Percentiles rank a stretch among this genome's conserved stretches.
Conservation (phyloP, 2,888 invertebrate species). For the Andrena trimmerana region DNA sequence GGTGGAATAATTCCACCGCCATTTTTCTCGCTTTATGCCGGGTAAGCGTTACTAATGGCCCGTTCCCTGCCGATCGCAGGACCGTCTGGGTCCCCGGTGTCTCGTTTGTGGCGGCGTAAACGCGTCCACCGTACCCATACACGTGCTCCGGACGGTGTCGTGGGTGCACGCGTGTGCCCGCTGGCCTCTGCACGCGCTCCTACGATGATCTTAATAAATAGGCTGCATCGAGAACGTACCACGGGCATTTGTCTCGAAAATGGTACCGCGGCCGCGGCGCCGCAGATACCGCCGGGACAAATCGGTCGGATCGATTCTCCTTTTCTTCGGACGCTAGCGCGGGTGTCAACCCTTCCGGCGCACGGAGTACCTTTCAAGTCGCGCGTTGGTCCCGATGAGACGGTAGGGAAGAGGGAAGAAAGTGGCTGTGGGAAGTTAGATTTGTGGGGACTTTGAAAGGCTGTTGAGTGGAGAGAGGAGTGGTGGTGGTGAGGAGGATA, state of each 20-base stretch:
- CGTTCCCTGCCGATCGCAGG: constrained; percentile 53
- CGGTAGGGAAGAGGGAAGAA: not conserved
- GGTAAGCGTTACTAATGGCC: constrained; percentile 81
- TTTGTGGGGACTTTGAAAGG: not conserved
- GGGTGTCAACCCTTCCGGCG: not conserved
- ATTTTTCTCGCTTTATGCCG: constrained; percentile 81
- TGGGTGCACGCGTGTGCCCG: constrained; percentile 23
- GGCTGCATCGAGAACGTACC: constrained; percentile 21
- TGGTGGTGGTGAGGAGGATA: too few relatives aligned
- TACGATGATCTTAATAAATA: constrained; percentile 43
- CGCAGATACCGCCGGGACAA: constrained; percentile 2
- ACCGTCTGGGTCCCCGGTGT: constrained; percentile 25
- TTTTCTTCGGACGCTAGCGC: constrained; percentile 1
- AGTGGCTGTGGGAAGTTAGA: not conserved
- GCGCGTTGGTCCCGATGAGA: not conserved
- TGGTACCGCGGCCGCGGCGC: not conserved
- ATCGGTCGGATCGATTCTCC: not conserved
- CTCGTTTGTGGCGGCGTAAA: constrained; percentile 41
- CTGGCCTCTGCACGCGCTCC: constrained; percentile 32
- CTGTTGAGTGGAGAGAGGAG: not conserved
- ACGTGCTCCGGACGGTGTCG: not conserved
- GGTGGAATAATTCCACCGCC: constrained; percentile 78
- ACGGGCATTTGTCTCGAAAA: constrained; percentile 41
- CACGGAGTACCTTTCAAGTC: not conserved
- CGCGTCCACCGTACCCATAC: constrained; percentile 37